phyloP scores from a whole-genome alignment of 2,888 invertebrate species.

The Micoletzkya japonica region DNA sequence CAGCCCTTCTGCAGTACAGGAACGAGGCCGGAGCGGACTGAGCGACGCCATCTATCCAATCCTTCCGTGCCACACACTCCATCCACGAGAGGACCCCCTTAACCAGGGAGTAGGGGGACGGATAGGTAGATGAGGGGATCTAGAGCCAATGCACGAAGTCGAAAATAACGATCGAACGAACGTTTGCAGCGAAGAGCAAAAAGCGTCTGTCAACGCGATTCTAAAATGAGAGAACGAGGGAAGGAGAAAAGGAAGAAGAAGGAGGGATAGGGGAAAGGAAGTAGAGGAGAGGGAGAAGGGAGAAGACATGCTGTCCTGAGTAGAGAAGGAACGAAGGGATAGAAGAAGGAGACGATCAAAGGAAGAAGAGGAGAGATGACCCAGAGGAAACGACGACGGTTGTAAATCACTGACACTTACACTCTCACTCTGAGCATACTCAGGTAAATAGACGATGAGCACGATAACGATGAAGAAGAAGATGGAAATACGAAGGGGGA shows the following conservation, averaged over 20 bases:
- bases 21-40: conserved; percentile 49
- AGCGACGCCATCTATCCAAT: conserved; percentile 29
- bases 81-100: conserved; percentile 6
- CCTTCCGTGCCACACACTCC: conserved; percentile 19
- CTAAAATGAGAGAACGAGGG: conserved; percentile 3
- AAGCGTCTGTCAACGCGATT: too few species aligned
- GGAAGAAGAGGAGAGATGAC: neutral
- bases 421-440: too few species aligned
- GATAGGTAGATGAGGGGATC: neutral
- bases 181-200: too few species aligned
- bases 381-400: neutral
- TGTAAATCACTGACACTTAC: too few species aligned
- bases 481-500: too few species aligned
- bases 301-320: conserved; percentile 7
- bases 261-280: neutral
- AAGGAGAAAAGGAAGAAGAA: neutral
- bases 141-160: neutral
- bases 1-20: conserved; percentile 53
- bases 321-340: neutral
- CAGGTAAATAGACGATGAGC: too few species aligned
- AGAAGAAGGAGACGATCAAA: neutral
- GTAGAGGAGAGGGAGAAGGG: conserved; percentile 3
- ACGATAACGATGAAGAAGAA: too few species aligned
- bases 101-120: neutral
- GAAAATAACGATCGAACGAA: too few species aligned